phyloP scores from a whole-genome alignment of 2,113 vertebrate species.

The Apaloderma vittatum region DNA sequence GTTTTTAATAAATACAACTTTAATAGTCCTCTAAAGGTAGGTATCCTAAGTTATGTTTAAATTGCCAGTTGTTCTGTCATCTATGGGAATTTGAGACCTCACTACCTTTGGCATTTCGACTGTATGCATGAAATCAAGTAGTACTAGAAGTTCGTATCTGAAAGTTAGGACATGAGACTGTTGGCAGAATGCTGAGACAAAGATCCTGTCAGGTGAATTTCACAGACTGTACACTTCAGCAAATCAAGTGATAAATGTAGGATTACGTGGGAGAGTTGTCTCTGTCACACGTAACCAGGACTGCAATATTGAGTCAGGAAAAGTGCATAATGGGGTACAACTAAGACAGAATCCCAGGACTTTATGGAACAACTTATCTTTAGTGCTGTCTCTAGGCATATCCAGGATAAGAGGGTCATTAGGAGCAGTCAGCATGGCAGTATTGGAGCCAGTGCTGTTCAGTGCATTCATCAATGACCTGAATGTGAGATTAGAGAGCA shows the following conservation, averaged over 20 bases:
- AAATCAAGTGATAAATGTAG: neutral
- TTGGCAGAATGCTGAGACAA: neutral
- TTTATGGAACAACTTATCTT: neutral
- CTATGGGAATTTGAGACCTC: neutral
- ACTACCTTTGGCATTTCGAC: neutral
- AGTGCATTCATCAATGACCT: no score
- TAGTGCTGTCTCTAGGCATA: no score
- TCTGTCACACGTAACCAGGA: neutral
- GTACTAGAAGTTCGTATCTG: neutral
- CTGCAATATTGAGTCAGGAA: neutral
- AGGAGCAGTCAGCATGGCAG: no score
- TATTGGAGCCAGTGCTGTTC: no score
- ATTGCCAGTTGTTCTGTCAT: neutral
- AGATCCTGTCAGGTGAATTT: neutral
- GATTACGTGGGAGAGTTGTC: neutral
- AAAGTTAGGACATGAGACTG: neutral
- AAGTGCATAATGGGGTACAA: neutral
- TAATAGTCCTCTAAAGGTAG: neutral
- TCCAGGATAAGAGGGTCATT: no score
- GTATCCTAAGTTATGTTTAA: neutral
- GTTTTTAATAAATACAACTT: neutral
- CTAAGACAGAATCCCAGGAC: neutral
- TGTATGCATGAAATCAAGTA: neutral
- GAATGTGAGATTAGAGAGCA: no score
- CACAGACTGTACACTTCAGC: neutral